Percentiles rank a stretch among this genome's conserved stretches.
Evolutionary conservation across 1,140 invertebrate genomes (phyloP).

Genomic region (Sycophaga agraensis): DNA sequence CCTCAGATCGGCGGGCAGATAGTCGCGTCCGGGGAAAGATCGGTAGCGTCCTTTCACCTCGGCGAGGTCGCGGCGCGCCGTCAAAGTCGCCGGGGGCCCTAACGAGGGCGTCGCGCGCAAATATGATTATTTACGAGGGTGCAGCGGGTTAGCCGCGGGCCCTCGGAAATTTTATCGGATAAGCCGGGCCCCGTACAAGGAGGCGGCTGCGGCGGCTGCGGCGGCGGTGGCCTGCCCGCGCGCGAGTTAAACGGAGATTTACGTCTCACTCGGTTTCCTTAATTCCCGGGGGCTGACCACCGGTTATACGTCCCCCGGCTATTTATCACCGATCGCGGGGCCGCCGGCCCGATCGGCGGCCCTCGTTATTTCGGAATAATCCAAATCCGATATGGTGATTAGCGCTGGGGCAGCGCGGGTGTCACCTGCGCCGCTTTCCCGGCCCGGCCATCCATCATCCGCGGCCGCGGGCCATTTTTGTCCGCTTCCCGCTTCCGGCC

Average conservation of each 20-base stretch:
- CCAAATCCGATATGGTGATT: constrained; percentile 60
- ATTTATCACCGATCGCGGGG: constrained; percentile 26
- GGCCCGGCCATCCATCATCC: constrained; percentile 47
- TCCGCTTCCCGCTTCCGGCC: constrained; percentile 37
- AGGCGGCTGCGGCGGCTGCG: too few species aligned
- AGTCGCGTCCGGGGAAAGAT: constrained; percentile 11
- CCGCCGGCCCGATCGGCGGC: constrained; percentile 36
- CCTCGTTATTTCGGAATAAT: constrained; percentile 59
- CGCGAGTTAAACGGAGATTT: too few species aligned
- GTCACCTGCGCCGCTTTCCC: constrained; percentile 47
- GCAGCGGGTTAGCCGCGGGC: too few species aligned
- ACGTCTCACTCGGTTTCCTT: too few species aligned
- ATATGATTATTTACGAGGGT: too few species aligned
- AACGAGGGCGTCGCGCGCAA: too few species aligned
- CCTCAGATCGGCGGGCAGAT: constrained; percentile 20
- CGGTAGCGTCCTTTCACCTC: constrained; percentile 22
- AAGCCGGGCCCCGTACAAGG: too few species aligned
- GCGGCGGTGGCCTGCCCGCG: too few species aligned
- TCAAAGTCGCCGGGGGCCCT: background rate
- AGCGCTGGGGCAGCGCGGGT: too few species aligned
- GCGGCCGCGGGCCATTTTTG: constrained; percentile 29
- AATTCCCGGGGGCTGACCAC: too few species aligned
- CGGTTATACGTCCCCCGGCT: too few species aligned
- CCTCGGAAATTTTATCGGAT: too few species aligned
- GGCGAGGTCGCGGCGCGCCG: constrained; percentile 15